These are phyloP conservation scores for Passer montanus DNA, from an alignment of 2,113 vertebrate species.

Conservation along the genomic window DNA sequence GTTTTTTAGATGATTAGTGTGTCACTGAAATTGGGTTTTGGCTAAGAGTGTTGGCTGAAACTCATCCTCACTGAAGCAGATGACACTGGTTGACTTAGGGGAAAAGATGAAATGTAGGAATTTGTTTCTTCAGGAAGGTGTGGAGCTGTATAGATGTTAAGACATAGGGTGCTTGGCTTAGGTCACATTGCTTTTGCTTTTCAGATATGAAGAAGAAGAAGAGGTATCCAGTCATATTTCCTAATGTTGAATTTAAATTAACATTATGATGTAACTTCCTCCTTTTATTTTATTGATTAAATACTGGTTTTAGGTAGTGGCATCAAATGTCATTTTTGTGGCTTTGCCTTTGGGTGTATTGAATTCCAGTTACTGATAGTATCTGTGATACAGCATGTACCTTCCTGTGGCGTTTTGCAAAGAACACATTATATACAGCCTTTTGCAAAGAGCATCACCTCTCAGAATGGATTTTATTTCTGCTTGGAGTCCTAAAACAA, in stretches of 20 bases:
- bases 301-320: not conserved
- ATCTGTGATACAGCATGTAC: not conserved
- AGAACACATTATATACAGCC: not conserved
- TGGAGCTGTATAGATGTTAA: not conserved
- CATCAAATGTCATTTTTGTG: not conserved
- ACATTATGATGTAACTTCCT: not conserved
- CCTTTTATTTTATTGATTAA: not conserved
- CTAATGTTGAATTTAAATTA: not conserved
- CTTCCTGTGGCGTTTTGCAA: not conserved
- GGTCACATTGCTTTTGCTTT: not conserved
- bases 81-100: slow-evolving; percentile 3
- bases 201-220: not conserved
- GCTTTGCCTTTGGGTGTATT: not conserved
- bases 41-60: slow-evolving; percentile 26
- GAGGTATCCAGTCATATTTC: not conserved
- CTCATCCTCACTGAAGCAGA: not conserved
- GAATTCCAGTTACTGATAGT: not conserved
- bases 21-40: slow-evolving; percentile 49
- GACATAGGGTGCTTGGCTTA: not conserved
- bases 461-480: not conserved
- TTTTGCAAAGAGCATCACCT: not conserved
- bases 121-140: not conserved
- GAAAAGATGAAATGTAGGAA: not conserved
- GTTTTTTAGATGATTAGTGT: slow-evolving; percentile 48
- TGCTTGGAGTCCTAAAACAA: not conserved